phyloP scores from a whole-genome alignment of 2,888 invertebrate species.

The Tetropium fuscum region DNA sequence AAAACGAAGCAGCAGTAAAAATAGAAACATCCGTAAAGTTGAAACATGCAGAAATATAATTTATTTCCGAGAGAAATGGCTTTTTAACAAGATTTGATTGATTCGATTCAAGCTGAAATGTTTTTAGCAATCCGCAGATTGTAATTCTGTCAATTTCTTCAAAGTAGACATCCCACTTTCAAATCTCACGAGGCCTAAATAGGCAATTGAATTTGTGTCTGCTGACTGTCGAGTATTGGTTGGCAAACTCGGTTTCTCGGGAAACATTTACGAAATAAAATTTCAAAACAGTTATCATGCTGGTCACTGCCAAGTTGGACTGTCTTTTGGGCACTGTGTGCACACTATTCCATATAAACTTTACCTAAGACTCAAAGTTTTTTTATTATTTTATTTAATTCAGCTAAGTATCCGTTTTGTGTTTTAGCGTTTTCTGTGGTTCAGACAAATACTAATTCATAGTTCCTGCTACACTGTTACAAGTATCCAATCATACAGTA shows the following conservation, averaged over 20 bases:
- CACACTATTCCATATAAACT: conserved; percentile 47
- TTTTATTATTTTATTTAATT: conserved; percentile 32
- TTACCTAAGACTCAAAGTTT: conserved; percentile 46
- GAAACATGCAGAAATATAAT: conserved; percentile 3
- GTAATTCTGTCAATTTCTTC: conserved; percentile 38
- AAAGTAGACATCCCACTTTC: conserved; percentile 8
- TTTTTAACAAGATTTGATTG: conserved; percentile 32
- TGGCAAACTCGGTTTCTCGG: not conserved
- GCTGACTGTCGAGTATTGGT: conserved; percentile 17
- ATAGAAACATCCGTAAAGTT: not conserved
- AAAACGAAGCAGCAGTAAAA: too few species aligned
- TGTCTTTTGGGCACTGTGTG: conserved; percentile 47
- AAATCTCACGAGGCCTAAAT: conserved; percentile 19
- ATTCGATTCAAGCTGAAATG: conserved; percentile 42
- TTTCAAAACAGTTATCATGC: conserved; percentile 56
- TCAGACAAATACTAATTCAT: conserved; percentile 29
- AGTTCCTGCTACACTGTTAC: too few species aligned
- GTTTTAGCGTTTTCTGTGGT: conserved; percentile 28
- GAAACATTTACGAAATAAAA: conserved; percentile 25
- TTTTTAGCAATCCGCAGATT: conserved; percentile 43
- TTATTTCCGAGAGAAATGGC: conserved; percentile 17
- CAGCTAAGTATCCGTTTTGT: conserved; percentile 31
- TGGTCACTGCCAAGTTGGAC: conserved; percentile 47
- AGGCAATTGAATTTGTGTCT: conserved; percentile 37
- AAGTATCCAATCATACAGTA: too few species aligned